Percentiles rank a stretch among this genome's conserved stretches.
These are phyloP conservation scores for Ceratina calcarata DNA, from an alignment of 1,140 invertebrate genomes.

Conservation along the genomic window DNA sequence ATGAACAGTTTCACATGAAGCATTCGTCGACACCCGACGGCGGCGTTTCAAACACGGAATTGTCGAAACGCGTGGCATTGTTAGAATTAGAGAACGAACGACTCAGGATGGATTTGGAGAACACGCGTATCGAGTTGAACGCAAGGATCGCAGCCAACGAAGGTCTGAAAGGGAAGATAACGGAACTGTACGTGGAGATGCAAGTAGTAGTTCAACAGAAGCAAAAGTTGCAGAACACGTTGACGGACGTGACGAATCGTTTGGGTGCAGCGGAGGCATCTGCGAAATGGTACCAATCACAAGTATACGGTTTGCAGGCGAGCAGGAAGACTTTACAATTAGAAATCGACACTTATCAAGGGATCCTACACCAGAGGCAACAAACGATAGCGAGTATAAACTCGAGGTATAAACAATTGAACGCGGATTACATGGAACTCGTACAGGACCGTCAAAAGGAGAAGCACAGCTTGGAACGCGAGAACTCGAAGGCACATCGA, in stretches of 20 bases:
- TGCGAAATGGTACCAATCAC: slow-evolving; percentile 69
- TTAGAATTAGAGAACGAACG: slow-evolving; percentile 70
- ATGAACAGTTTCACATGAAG: slow-evolving; percentile 63
- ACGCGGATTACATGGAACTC: slow-evolving; percentile 56
- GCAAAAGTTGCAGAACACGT: slow-evolving; percentile 62
- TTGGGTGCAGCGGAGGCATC: slow-evolving; percentile 61
- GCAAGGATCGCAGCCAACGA: slow-evolving; percentile 70
- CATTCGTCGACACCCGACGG: slow-evolving; percentile 62
- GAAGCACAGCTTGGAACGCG: slow-evolving; percentile 51
- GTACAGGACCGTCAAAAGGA: slow-evolving; percentile 59
- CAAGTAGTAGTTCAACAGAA: slow-evolving; percentile 64
- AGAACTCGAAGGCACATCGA: slow-evolving; percentile 38
- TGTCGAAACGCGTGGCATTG: slow-evolving; percentile 60
- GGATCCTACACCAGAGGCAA: slow-evolving; percentile 65
- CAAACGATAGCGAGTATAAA: slow-evolving; percentile 59
- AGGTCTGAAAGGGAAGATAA: slow-evolving; percentile 69
- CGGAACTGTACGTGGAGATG: slow-evolving; percentile 67
- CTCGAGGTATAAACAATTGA: slow-evolving; percentile 63
- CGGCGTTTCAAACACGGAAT: slow-evolving; percentile 58
- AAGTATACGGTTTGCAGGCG: slow-evolving; percentile 67
- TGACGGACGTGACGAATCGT: slow-evolving; percentile 61
- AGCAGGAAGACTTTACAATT: slow-evolving; percentile 64
- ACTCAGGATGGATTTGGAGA: slow-evolving; percentile 66
- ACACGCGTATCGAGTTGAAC: slow-evolving; percentile 63
- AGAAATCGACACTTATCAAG: slow-evolving; percentile 69